Evolutionary conservation across 2,888 invertebrate species (phyloP), one percentile per base, ranked within the genome.

Genomic region (Apamea anceps): DNA sequence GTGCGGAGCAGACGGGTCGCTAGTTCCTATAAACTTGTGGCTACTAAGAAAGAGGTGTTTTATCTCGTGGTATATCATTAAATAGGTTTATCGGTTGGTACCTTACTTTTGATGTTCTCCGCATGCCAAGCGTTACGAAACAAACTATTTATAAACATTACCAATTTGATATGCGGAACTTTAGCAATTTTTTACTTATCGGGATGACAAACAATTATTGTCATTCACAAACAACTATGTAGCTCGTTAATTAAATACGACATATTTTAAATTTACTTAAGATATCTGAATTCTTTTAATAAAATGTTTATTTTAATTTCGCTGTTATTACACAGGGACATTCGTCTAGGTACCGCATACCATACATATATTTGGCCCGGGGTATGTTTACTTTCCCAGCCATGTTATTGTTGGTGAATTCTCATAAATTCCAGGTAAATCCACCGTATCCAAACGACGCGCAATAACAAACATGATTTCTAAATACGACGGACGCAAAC

Each of bases 351-450:
- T 85, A 81, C 84, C 84, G 88, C 86, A 85, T 87, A 84, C 80
- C 80, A 76, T 75, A 77, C 62, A 54, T 75, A 76, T 60, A 72
- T 63, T 15, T 68, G 62, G 7, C 81, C 84, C 85, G 82, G 87
- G 86, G 80, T 86, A 84, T 95, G 91, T 96, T 95, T 95, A 88
- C 94, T 93, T 95, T 95, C 95, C 94, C 95, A 95, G 89, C 93
- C 86, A 89, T 94, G 93, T 94, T 95, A 93, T 95, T 95, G 93
- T 94, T 93, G 93, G 92, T 92, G 92, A 93, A 95, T 95, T 93
- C 94, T 93, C 90, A 90, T 92, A 92, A 93, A 92, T 93, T 94
- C 93, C 95, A 93, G 93, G 94, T 95, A 95, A 94, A 93, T 92
- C 91, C 88, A 90, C 89, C 90, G 90, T 90, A 85, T 86, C 90